A percentile compares a stretch with the other conserved stretches of the same genome.
These are phyloP conservation scores for Eonycteris spelaea DNA, from an alignment of 2,113 vertebrate genomes.

Conservation along the genomic window DNA sequence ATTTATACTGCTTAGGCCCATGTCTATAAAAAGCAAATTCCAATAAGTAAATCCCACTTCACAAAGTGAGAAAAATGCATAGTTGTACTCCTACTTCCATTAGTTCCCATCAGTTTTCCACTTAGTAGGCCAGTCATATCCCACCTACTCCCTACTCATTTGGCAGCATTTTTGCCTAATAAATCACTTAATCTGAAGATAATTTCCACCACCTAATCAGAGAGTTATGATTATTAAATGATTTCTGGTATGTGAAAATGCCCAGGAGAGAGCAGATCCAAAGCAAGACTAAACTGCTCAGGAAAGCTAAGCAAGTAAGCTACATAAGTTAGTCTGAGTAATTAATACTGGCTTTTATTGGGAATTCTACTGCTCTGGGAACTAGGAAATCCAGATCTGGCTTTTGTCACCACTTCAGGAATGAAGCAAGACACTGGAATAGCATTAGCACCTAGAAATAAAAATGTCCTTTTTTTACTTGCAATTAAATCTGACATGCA, in stretches of 20 bases:
- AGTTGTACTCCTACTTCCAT: not conserved
- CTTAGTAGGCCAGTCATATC: not conserved
- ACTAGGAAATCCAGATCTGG: not conserved
- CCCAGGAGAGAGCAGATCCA: not conserved
- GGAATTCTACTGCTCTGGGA: not conserved
- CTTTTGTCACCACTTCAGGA: not conserved
- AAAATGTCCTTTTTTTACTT: not conserved
- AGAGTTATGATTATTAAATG: not conserved
- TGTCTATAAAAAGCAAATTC: not conserved
- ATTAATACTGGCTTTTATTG: not conserved
- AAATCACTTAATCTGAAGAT: not conserved
- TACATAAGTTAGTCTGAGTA: not conserved
- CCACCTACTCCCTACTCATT: not conserved
- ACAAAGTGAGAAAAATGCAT: not conserved
- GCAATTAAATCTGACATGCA: not conserved
- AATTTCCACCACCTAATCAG: not conserved
- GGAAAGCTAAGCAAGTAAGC: not conserved
- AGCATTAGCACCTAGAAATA: not conserved
- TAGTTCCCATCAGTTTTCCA: not conserved
- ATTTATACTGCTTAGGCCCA: not conserved
- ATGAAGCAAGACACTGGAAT: not conserved
- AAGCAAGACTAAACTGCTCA: not conserved
- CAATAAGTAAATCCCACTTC: not conserved
- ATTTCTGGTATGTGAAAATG: not conserved
- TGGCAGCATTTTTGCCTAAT: not conserved